phyloP scores from a whole-genome alignment of 1,140 invertebrate genomes.

The Temnothorax longispinosus region DNA sequence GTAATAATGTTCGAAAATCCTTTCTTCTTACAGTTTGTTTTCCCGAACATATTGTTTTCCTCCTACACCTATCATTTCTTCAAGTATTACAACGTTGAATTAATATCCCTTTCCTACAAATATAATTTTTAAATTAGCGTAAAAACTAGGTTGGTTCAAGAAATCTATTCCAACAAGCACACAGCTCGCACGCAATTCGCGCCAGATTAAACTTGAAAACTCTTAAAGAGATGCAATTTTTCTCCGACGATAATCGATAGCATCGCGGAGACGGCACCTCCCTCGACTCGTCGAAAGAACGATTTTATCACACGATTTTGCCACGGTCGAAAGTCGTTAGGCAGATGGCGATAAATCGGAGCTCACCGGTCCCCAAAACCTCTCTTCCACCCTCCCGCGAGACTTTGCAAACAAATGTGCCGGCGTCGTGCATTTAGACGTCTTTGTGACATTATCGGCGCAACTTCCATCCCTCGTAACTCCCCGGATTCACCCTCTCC shows the following conservation, averaged over 20 bases:
- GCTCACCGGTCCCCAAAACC: conserved; percentile 11
- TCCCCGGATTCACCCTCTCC: background rate
- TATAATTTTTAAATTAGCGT: background rate
- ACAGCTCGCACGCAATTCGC: background rate
- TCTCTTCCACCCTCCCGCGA: conserved; percentile 42
- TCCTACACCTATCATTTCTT: background rate
- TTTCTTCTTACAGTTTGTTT: background rate
- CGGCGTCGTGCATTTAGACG: conserved; percentile 65
- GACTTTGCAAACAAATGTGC: conserved; percentile 69
- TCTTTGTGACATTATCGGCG: conserved; percentile 69
- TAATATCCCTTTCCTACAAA: background rate
- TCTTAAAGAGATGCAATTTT: conserved; percentile 55
- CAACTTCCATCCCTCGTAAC: conserved; percentile 56
- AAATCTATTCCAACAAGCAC: background rate
- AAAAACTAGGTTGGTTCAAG: background rate
- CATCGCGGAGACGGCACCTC: conserved; percentile 8
- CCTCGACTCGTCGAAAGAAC: conserved; percentile 39
- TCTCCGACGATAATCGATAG: conserved; percentile 48
- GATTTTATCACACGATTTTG: conserved; percentile 63
- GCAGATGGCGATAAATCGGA: conserved; percentile 62
- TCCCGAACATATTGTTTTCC: background rate
- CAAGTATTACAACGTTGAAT: background rate
- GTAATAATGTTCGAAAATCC: background rate
- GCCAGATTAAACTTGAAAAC: conserved; percentile 51
- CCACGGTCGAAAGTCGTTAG: conserved; percentile 64